Percentiles rank a stretch among this genome's conserved stretches.
phyloP scores from a whole-genome alignment of 1,140 invertebrate species.

The Drosophila prosaltans region DNA sequence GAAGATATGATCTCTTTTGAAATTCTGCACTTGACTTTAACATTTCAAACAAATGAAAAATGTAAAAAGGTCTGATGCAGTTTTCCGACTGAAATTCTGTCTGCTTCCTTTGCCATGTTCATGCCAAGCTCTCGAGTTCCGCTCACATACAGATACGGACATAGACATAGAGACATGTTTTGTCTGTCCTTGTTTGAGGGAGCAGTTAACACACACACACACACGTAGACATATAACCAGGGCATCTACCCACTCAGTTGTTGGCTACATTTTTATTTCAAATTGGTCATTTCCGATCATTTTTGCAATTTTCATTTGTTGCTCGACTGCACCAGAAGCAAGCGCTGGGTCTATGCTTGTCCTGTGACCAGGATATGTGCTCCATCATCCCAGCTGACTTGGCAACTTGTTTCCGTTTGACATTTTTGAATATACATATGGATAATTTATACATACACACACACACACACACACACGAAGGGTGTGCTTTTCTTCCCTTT shows the following conservation, averaged over 20 bases:
- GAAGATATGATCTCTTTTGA: slow-evolving; percentile 34
- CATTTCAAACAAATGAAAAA: slow-evolving; percentile 45
- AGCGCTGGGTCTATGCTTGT: slow-evolving; percentile 21
- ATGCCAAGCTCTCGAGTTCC: slow-evolving; percentile 60
- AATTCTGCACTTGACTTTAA: slow-evolving; percentile 58
- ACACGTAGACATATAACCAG: neutral
- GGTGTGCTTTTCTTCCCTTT: slow-evolving; percentile 16
- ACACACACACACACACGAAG: slow-evolving; percentile 1
- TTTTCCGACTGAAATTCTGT: slow-evolving; percentile 42
- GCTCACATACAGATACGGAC: slow-evolving; percentile 13
- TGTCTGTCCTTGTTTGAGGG: neutral
- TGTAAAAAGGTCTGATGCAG: slow-evolving; percentile 23
- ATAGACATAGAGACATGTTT: slow-evolving; percentile 3
- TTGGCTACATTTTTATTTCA: slow-evolving; percentile 70
- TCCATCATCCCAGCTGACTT: slow-evolving; percentile 69
- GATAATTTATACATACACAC: slow-evolving; percentile 24
- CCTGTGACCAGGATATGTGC: slow-evolving; percentile 49
- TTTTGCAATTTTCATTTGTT: slow-evolving; percentile 76
- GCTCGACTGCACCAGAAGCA: slow-evolving; percentile 47
- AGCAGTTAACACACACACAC: slow-evolving; percentile 2
- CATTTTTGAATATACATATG: slow-evolving; percentile 61
- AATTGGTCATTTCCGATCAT: slow-evolving; percentile 79
- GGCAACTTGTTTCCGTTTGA: slow-evolving; percentile 68
- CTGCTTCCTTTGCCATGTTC: slow-evolving; percentile 40
- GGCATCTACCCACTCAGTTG: slow-evolving; percentile 12